Percentiles rank a stretch among this genome's conserved stretches.
These are phyloP conservation scores for Mustela lutreola DNA, from an alignment of 2,113 vertebrate genomes.

Conservation along the genomic window DNA sequence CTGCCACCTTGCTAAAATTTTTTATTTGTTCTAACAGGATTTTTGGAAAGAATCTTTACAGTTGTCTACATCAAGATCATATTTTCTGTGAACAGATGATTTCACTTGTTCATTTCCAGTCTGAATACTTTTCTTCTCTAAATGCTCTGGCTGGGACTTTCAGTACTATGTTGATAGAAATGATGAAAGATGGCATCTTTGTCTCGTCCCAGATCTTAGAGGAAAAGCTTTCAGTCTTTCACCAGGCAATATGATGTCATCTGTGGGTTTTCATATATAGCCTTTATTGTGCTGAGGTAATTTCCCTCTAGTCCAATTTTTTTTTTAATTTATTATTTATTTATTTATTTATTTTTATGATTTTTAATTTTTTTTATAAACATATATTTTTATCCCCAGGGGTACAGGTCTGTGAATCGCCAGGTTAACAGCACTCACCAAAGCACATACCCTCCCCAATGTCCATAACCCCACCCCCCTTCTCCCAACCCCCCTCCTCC, in stretches of 20 bases:
- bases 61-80: neutral
- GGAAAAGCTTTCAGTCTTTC: neutral
- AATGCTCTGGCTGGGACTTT: neutral
- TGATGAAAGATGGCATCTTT: neutral
- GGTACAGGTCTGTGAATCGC: no score
- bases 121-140: neutral
- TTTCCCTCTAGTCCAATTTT: slow-evolving; percentile 1
- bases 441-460: no score
- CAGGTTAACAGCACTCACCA: no score
- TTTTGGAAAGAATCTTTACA: neutral
- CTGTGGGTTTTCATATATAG: neutral
- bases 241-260: neutral
- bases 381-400: no score
- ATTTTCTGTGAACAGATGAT: neutral
- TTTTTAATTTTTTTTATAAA: no score
- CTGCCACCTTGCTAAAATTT: neutral
- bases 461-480: no score
- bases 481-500: no score
- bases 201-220: neutral
- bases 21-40: neutral
- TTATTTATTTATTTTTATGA: no score
- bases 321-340: no score
- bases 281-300: neutral
- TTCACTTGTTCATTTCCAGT: neutral
- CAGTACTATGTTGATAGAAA: neutral